phyloP scores from a whole-genome alignment of 1,140 invertebrate genomes.

The Acyrthosiphon pisum region DNA sequence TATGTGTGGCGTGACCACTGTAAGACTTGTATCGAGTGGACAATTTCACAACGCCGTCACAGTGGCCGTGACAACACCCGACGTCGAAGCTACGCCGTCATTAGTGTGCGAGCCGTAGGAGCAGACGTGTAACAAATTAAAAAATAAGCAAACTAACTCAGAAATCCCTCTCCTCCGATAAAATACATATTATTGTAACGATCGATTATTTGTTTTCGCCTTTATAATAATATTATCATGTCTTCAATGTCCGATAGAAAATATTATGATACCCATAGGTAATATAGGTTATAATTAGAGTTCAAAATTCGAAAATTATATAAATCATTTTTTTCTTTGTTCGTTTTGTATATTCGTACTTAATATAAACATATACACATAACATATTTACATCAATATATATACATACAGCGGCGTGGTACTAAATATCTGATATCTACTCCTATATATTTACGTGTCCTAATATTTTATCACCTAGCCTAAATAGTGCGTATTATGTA shows the following conservation, averaged over 20 bases:
- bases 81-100: conserved; percentile 71
- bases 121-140: conserved; percentile 59
- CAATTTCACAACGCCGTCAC: conserved; percentile 80
- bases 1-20: conserved; percentile 78
- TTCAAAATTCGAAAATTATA: neutral
- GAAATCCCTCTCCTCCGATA: conserved; percentile 19
- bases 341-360: neutral
- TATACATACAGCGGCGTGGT: neutral
- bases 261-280: neutral
- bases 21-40: conserved; percentile 82
- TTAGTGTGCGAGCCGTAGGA: conserved; percentile 69
- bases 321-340: neutral
- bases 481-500: neutral
- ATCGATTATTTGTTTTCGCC: neutral
- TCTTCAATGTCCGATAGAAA: neutral
- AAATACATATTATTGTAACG: too few species aligned
- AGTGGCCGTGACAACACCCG: conserved; percentile 71
- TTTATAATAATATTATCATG: neutral
- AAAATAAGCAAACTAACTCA: neutral
- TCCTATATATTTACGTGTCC: neutral
- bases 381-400: neutral
- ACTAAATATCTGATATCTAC: neutral
- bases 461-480: neutral
- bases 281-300: neutral
- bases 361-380: neutral